Base-by-base conservation (phyloP, 1,140 invertebrate genomes). In the Drosophila eugracilis region DNA sequence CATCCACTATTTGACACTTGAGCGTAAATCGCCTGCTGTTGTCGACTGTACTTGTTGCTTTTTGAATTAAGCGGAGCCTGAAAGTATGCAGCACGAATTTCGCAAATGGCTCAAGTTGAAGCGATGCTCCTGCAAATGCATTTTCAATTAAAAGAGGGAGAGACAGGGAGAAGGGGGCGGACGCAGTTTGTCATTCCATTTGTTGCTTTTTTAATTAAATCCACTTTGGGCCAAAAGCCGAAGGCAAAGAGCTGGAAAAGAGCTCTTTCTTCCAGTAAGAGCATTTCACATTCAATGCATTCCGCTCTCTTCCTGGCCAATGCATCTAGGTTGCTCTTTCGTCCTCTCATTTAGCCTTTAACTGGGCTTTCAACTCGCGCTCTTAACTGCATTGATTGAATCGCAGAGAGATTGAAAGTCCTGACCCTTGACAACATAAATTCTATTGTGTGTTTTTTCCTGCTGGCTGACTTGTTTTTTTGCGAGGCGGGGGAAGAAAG, bases 351-450 rank as follows among this genome's bases (percentile, higher is more conserved):
- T 24, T 42, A 4, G 3, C 17, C 17, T 22, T 39, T 12, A 17
- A 47, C 37, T 22, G 10, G 15, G 1, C 26, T 3, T 65, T 37
- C 45, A 63, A 65, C n/a, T 12, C 6, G 19, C 58, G 19, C 58
- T 45, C 34, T 75, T 34, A 19, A 19, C 44, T 74, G 49, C 52
- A 55, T 50, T 12, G 26, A 21, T 36, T 37, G 22, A 65, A 30
- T 0, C 26, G 1, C 4, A 30, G 60, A 59, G 39, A 21, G 19
- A 36, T 65, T 30, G 60, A 65, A 62, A 24, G 58, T 54, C 73
- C 67, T 86, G 81, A 85, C 80, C 76, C 73, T 54, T 48, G 77
- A 44, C 73, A 86, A 85, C 76, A 85, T 86, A 53, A 73, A 86
- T 80, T 85, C 67, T 28, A 67, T 67, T 80, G 72, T 49, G 66